A percentile compares a stretch with the other conserved stretches of the same genome.
Evolutionary conservation across 1,140 invertebrate species (phyloP).

Genomic region (Drosophila kanapiae): DNA sequence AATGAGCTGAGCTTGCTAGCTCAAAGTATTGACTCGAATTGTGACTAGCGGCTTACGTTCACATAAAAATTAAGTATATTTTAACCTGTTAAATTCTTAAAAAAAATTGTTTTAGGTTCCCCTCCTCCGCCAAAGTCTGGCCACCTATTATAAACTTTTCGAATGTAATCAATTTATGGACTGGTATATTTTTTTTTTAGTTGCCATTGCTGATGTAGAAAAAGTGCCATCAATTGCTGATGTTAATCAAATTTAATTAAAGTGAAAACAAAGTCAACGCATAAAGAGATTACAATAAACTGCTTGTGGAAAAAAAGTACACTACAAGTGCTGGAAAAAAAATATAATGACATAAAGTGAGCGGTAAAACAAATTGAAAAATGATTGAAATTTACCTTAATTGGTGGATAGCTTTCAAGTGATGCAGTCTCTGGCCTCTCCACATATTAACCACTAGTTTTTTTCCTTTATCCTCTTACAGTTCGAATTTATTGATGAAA

Average conservation of each 20-base stretch:
- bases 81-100: not conserved
- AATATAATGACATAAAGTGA: slow-evolving; percentile 19
- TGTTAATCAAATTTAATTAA: slow-evolving; percentile 71
- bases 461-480: not conserved
- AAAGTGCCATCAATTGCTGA: slow-evolving; percentile 41
- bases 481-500: slow-evolving; percentile 27
- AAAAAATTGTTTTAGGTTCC: not conserved
- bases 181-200: not conserved
- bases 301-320: slow-evolving; percentile 8
- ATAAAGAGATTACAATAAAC: slow-evolving; percentile 45
- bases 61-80: not conserved
- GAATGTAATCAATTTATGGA: slow-evolving; percentile 38
- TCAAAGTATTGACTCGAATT: not conserved
- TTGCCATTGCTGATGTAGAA: slow-evolving; percentile 10
- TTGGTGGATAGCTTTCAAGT: slow-evolving; percentile 39
- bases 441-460: slow-evolving; percentile 3
- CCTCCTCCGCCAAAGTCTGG: no score
- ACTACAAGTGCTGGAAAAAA: slow-evolving; percentile 1
- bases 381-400: slow-evolving; percentile 37
- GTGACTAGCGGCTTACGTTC: not conserved
- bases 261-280: slow-evolving; percentile 56
- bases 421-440: not conserved
- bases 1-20: not conserved
- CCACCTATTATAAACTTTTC: slow-evolving; percentile 5
- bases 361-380: slow-evolving; percentile 40